A percentile compares a stretch with the other conserved stretches of the same genome.
phyloP scores from a whole-genome alignment of 2,888 invertebrate species.

The Fragum whitleyi region DNA sequence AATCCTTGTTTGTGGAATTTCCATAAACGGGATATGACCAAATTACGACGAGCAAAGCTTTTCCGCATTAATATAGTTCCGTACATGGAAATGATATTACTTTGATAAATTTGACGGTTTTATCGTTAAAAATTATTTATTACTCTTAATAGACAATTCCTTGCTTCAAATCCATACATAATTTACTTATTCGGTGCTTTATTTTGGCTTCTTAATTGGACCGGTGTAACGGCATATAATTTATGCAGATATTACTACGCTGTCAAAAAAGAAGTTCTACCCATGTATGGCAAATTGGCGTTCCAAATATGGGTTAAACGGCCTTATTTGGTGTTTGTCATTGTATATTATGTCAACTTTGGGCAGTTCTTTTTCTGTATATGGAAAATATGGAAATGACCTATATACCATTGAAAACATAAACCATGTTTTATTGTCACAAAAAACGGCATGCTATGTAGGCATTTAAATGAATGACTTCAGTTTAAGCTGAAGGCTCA shows the following conservation, averaged over 20 bases:
- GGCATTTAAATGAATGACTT: no score
- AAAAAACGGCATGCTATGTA: no score
- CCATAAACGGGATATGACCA: conserved; percentile 46
- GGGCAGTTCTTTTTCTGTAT: conserved; percentile 24
- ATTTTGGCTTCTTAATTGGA: background rate
- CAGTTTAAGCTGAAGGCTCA: no score
- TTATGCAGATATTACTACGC: conserved; percentile 50
- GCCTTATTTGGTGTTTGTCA: conserved; percentile 83
- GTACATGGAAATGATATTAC: background rate
- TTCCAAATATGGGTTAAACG: conserved; percentile 78
- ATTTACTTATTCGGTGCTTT: background rate
- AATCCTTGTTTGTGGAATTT: conserved; percentile 61
- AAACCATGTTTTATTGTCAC: background rate
- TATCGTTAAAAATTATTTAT: no score
- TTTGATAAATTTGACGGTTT: background rate
- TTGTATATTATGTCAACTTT: conserved; percentile 17
- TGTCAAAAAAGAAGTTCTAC: conserved; percentile 41
- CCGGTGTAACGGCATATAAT: conserved; percentile 20
- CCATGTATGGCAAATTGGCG: conserved; percentile 60
- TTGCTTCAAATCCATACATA: background rate
- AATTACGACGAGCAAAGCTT: conserved; percentile 5
- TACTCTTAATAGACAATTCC: no score
- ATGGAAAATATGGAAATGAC: conserved; percentile 27
- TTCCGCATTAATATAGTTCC: conserved; percentile 23
- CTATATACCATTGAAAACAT: conserved; percentile 10